Conservation (phyloP, 1,140 invertebrate genomes). For the Scaptomyza graminum region DNA sequence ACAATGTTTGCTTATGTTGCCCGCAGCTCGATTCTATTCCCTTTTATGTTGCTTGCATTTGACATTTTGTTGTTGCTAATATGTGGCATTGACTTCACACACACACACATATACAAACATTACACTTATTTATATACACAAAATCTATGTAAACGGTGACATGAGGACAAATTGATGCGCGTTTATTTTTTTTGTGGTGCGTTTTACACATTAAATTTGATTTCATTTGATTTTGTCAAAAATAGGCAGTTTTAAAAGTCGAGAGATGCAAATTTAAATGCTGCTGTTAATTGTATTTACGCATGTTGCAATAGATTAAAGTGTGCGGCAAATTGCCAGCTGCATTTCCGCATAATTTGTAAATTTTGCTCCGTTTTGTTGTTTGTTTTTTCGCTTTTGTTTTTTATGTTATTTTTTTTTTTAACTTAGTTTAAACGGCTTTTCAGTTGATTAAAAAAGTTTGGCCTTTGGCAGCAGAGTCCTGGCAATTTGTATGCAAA, state of each 20-base stretch:
- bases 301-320: constrained; percentile 39
- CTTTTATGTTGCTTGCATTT: constrained; percentile 43
- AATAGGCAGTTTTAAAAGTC: neutral
- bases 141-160: constrained; percentile 32
- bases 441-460: constrained; percentile 81
- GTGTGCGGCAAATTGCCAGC: constrained; percentile 47
- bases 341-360: constrained; percentile 65
- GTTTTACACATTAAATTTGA: constrained; percentile 44
- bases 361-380: constrained; percentile 13
- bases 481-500: constrained; percentile 76
- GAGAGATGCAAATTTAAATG: constrained; percentile 8
- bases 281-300: constrained; percentile 19
- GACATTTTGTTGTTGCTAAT: constrained; percentile 44
- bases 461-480: constrained; percentile 57
- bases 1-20: constrained; percentile 50
- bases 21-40: constrained; percentile 46
- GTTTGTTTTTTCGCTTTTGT: neutral
- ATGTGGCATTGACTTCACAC: constrained; percentile 28
- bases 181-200: constrained; percentile 20
- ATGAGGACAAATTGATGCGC: constrained; percentile 41
- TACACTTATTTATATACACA: constrained; percentile 19
- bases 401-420: constrained; percentile 30
- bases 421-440: constrained; percentile 79
- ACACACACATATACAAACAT: constrained; percentile 2
- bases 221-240: constrained; percentile 10